Conservation (phyloP, 2,113 vertebrate genomes). For the Boulengeromyrus knoepffleri region DNA sequence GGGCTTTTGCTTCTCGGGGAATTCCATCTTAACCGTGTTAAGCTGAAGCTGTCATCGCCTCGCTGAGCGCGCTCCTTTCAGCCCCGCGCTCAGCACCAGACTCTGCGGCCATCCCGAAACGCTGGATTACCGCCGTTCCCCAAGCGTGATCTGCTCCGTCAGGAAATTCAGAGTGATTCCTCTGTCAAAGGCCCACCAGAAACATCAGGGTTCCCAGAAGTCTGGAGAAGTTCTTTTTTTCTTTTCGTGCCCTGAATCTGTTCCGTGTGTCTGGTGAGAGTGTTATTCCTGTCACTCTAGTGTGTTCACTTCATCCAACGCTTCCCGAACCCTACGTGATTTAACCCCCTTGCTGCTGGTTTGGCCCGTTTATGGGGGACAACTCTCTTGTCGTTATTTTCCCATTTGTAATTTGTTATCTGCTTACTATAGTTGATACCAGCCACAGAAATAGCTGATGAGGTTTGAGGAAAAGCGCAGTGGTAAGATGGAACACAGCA, state of each 20-base stretch:
- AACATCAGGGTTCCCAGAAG: conserved; percentile 25
- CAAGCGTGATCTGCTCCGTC: conserved; percentile 21
- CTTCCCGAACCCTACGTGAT: background rate
- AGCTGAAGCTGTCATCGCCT: conserved; percentile 28
- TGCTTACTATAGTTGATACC: background rate
- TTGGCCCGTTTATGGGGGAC: background rate
- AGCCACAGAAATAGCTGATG: background rate
- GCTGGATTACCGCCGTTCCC: background rate
- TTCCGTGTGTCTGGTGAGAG: conserved; percentile 16
- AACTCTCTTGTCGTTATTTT: background rate
- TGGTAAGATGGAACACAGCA: background rate
- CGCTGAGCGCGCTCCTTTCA: conserved; percentile 9
- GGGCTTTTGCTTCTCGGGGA: conserved; percentile 14
- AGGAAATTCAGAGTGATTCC: conserved; percentile 28
- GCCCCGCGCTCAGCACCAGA: conserved; percentile 3
- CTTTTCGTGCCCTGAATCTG: background rate
- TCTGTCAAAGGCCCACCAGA: conserved; percentile 21
- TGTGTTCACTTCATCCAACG: background rate
- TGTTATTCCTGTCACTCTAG: background rate
- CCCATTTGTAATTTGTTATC: background rate
- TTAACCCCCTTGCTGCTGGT: background rate
- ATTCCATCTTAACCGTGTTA: conserved; percentile 22
- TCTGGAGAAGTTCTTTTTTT: conserved; percentile 24
- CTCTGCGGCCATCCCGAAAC: background rate
- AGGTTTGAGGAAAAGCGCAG: background rate